Evolutionary conservation across 2,797 vertebrate genomes (phyloP), one percentile per base, ranked within the genome.

Genomic region (Aldrovandia affinis): DNA sequence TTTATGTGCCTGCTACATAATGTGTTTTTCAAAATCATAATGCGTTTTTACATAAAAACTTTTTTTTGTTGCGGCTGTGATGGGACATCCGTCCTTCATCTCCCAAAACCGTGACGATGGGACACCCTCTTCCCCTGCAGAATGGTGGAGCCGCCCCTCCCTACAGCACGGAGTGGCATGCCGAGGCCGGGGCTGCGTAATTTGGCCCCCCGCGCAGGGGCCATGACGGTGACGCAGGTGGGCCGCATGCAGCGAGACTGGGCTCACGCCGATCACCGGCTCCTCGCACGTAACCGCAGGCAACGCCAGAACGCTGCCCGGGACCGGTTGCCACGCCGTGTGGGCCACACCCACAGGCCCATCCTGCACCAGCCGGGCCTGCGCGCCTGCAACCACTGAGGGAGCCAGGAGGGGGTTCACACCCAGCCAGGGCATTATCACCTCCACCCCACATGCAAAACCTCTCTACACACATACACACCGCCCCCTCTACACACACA

Each of bases 361-460:
- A 94, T 95, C 82, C 92, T 99, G 81, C 97, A 99, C 87, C 98
- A 99, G 93, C 98, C 98, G 9, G 94, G 95, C 89, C 94, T 94
- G 85, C 97, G 96, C 91, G 96, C 94, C 93, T 93, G 94, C 90
- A 94, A 95, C 92, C 96, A 97, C 92, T 99, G 95, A 98, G 81
- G 0, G 63, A 65, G 70, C 42, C n/a, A 75, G 52, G 4, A 44
- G 14, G 61, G 9, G 50, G 70, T 36, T 84, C 81, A 50, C 15
- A 39, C 30, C 28, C 81, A 68, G 83, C 33, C 20, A 33, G 59
- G 47, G 73, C 33, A 3, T 42, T 42, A 54, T 57, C 7, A 55
- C 50, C 50, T 9, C 28, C 10, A n/a, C n/a, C n/a, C n/a, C n/a
- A n/a, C n/a, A n/a, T n/a, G n/a, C n/a, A 44, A 28, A 33, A n/a